These are phyloP conservation scores for Sigmodon hispidus DNA, from an alignment of 2,113 vertebrate species.

Conservation along the genomic window DNA sequence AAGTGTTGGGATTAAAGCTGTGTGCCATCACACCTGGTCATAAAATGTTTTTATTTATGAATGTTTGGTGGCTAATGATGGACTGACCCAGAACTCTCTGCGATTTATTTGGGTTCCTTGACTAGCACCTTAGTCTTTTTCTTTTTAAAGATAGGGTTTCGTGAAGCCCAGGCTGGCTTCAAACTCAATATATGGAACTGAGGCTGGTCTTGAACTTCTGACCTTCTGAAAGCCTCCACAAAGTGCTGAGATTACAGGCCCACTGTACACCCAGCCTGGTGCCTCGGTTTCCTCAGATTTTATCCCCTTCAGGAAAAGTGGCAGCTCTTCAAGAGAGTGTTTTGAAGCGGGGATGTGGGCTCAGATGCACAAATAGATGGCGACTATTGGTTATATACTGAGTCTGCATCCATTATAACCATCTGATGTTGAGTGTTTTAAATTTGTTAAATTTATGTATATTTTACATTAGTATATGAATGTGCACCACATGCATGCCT, in stretches of 20 bases:
- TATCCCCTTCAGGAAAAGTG: background rate
- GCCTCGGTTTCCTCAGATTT: background rate
- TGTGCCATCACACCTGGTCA: background rate
- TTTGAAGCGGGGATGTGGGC: background rate
- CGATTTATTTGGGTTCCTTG: background rate
- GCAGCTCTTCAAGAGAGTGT: too few species aligned
- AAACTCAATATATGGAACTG: background rate
- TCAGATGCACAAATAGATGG: background rate
- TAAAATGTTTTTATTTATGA: background rate
- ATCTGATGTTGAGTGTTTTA: background rate
- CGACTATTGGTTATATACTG: background rate
- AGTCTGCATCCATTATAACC: background rate
- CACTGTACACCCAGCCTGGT: background rate
- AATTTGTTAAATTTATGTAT: background rate
- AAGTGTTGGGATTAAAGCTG: background rate
- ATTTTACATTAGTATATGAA: background rate
- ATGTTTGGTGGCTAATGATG: background rate
- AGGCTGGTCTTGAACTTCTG: background rate
- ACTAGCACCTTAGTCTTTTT: background rate
- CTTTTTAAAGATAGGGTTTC: background rate
- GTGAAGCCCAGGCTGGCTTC: background rate
- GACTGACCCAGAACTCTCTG: background rate
- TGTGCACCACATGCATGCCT: background rate
- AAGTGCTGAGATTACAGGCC: background rate
- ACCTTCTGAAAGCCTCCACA: background rate